phyloP scores from a whole-genome alignment of 1,140 invertebrate species.

The Drosophila oshimai region DNA sequence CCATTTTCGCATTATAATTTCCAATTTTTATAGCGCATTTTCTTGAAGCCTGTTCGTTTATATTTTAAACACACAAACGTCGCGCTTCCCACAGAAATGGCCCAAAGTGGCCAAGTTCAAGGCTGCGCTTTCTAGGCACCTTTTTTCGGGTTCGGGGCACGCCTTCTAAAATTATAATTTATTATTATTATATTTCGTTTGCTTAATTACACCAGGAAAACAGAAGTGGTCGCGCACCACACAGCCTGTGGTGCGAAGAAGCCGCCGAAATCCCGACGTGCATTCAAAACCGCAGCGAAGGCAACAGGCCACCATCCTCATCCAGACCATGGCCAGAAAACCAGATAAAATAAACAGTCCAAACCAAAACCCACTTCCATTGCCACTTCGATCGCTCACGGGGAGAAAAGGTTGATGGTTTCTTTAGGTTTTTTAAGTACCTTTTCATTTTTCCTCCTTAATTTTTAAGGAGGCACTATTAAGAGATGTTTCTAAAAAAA shows the following conservation, averaged over 20 bases:
- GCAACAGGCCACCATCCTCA: constrained; percentile 42
- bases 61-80: constrained; percentile 81
- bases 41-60: constrained; percentile 81
- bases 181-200: constrained; percentile 83
- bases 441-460: background rate
- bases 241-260: background rate
- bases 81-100: constrained; percentile 46
- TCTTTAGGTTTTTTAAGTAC: background rate
- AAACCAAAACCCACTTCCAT: background rate
- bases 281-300: constrained; percentile 22
- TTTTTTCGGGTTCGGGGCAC: constrained; percentile 23
- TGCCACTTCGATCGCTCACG: constrained; percentile 24
- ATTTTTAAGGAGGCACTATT: too few relatives aligned
- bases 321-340: constrained; percentile 34
- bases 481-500: too few relatives aligned
- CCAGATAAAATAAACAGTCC: background rate
- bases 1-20: constrained; percentile 61
- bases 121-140: background rate
- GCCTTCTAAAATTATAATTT: constrained; percentile 83
- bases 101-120: background rate
- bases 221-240: constrained; percentile 56
- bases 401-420: background rate
- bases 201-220: constrained; percentile 82
- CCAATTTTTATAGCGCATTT: constrained; percentile 60
- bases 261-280: constrained; percentile 13